A percentile compares a stretch with the other conserved stretches of the same genome.
phyloP scores from a whole-genome alignment of 92 coral and sea anemone species.

The Blastomussa wellsi region DNA sequence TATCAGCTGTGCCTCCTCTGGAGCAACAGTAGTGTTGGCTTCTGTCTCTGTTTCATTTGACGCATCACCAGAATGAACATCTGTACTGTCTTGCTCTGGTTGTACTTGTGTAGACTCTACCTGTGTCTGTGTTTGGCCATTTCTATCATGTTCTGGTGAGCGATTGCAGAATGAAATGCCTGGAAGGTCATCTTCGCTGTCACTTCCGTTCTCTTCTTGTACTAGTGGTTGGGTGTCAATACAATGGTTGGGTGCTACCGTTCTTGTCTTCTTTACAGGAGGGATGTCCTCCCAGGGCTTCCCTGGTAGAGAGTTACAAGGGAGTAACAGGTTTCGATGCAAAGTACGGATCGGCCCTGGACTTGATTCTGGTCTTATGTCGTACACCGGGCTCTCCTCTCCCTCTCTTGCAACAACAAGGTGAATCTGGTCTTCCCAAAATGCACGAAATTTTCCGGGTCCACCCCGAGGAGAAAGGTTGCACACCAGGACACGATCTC shows the following conservation, averaged over 20 bases:
- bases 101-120: not conserved
- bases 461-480: conserved; percentile 53
- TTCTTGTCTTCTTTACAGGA: no score
- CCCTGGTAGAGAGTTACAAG: not conserved
- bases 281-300: not conserved
- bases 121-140: conserved; percentile 1
- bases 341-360: not conserved
- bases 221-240: no score
- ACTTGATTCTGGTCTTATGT: not conserved
- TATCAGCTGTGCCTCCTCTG: conserved; percentile 3
- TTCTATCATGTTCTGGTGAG: conserved; percentile 3
- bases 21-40: conserved; percentile 14
- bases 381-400: conserved; percentile 38
- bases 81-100: not conserved
- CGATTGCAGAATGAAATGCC: conserved; percentile 6
- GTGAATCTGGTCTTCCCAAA: conserved; percentile 21
- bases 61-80: conserved; percentile 9
- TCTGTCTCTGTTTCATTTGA: conserved; percentile 3
- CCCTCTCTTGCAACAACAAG: conserved; percentile 36
- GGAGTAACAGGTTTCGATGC: not conserved
- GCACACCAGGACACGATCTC: conserved; percentile 46
- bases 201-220: not conserved
- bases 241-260: no score
- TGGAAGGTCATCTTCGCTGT: conserved; percentile 19
- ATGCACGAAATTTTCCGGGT: conserved; percentile 42